These are phyloP conservation scores for Rallus crepitans DNA, from an alignment of 2,797 vertebrate species.

Conservation along the genomic window DNA sequence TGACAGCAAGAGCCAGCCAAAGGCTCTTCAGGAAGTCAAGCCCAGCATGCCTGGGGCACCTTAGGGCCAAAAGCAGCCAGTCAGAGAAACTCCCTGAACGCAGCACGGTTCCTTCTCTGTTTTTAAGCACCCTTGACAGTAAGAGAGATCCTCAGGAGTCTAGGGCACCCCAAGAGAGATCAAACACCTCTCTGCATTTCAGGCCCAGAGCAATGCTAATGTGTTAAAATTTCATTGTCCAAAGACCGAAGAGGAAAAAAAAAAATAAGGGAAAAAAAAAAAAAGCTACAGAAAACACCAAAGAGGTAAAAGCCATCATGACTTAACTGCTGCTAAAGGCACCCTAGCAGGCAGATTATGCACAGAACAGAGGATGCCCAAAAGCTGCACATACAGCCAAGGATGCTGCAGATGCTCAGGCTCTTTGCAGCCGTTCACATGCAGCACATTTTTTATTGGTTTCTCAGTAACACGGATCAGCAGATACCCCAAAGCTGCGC, in stretches of 20 bases:
- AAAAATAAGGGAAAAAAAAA: too few relatives aligned
- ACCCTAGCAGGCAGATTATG: not conserved
- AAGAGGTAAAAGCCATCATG: not conserved
- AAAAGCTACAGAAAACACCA: not conserved
- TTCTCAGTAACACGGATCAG: not conserved
- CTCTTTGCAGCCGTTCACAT: not conserved
- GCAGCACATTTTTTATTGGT: not conserved
- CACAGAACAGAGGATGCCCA: not conserved
- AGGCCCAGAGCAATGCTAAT: not conserved
- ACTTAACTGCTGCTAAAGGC: too few relatives aligned
- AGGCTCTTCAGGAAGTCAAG: not conserved
- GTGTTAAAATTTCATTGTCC: not conserved
- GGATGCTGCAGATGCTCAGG: not conserved
- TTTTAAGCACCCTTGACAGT: not conserved
- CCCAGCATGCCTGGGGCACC: accelerated
- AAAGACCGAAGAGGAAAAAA: not conserved
- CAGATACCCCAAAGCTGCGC: not conserved
- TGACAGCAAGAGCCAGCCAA: not conserved
- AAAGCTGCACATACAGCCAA: not conserved
- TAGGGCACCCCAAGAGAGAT: not conserved
- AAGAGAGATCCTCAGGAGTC: not conserved
- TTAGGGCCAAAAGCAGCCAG: not conserved
- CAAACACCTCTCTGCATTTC: not conserved
- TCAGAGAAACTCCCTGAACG: not conserved
- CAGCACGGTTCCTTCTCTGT: not conserved